phyloP scores from a whole-genome alignment of 2,797 vertebrate species.

The Gadopsis bispinosus region DNA sequence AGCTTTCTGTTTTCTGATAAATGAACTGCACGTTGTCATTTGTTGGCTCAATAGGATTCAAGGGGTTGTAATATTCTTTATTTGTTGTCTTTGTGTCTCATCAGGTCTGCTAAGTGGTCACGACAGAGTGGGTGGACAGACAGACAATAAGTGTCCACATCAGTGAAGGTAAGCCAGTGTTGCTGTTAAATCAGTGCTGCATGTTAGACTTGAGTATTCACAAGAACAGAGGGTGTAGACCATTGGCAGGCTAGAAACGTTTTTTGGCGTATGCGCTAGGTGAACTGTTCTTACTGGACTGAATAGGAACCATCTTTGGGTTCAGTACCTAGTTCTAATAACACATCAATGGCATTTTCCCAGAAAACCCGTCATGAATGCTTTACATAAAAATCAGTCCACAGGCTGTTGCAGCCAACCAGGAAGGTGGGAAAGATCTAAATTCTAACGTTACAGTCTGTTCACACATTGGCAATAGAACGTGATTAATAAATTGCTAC shows the following conservation, averaged over 20 bases:
- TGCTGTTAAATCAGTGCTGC: not conserved
- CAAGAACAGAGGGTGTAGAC: not conserved
- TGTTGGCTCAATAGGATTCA: not conserved
- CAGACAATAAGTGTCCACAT: slow-evolving; percentile 24
- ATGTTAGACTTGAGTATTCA: not conserved
- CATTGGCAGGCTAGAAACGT: not conserved
- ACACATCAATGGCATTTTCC: too few relatives aligned
- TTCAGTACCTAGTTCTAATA: too few relatives aligned
- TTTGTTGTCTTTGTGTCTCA: slow-evolving; percentile 37
- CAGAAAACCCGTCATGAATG: too few relatives aligned
- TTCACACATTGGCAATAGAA: too few relatives aligned
- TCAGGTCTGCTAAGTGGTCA: slow-evolving; percentile 51
- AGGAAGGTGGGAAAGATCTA: too few relatives aligned
- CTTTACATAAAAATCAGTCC: too few relatives aligned
- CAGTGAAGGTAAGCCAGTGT: slow-evolving; percentile 53
- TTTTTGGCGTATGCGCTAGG: too few relatives aligned
- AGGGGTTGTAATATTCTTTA: not conserved
- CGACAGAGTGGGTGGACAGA: slow-evolving; percentile 35
- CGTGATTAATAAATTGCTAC: too few relatives aligned
- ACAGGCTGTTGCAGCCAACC: too few relatives aligned
- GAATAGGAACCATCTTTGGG: too few relatives aligned
- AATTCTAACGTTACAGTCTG: too few relatives aligned
- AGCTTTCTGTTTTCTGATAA: not conserved
- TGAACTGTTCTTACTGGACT: too few relatives aligned
- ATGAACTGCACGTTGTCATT: not conserved